These are phyloP conservation scores for Alloplasta piceator DNA, from an alignment of 2,888 invertebrate species.

Conservation along the genomic window DNA sequence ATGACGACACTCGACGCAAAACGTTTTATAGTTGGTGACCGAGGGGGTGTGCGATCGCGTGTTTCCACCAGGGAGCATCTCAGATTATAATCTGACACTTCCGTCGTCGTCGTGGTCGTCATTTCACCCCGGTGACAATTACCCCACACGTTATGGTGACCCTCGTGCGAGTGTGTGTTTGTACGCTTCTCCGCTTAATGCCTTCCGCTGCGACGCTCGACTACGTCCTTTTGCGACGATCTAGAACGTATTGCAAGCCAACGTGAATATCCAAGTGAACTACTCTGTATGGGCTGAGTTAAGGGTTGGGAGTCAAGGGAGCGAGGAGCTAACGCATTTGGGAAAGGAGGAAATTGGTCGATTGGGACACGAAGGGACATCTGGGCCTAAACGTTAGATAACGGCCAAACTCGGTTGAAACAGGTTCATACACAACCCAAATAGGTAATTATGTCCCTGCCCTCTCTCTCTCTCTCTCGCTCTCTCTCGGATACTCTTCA, in stretches of 20 bases:
- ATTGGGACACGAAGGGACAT: constrained; percentile 71
- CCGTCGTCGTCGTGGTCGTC: constrained; percentile 73
- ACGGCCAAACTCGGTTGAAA: constrained; percentile 72
- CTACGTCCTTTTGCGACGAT: constrained; percentile 26
- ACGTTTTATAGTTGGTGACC: not conserved
- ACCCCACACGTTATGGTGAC: constrained; percentile 65
- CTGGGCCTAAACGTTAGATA: constrained; percentile 80
- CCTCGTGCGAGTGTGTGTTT: constrained; percentile 48
- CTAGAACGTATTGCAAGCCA: not conserved
- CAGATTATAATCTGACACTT: constrained; percentile 82
- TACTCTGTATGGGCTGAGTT: too few relatives aligned
- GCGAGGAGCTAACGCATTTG: too few relatives aligned
- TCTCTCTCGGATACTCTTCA: not conserved
- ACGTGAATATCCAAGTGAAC: too few relatives aligned
- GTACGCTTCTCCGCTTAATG: constrained; percentile 55
- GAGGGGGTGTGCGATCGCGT: constrained; percentile 72
- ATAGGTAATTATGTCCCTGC: constrained; percentile 71
- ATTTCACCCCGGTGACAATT: constrained; percentile 72
- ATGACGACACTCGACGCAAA: too few relatives aligned
- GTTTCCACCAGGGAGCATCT: constrained; percentile 77
- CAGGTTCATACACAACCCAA: constrained; percentile 76
- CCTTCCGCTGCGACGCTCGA: constrained; percentile 57
- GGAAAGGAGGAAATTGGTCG: constrained; percentile 71
- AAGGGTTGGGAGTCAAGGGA: too few relatives aligned
- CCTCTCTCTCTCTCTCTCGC: constrained; percentile 11